phyloP scores from a whole-genome alignment of 2,888 invertebrate species.

The Drosophila prolongata region DNA sequence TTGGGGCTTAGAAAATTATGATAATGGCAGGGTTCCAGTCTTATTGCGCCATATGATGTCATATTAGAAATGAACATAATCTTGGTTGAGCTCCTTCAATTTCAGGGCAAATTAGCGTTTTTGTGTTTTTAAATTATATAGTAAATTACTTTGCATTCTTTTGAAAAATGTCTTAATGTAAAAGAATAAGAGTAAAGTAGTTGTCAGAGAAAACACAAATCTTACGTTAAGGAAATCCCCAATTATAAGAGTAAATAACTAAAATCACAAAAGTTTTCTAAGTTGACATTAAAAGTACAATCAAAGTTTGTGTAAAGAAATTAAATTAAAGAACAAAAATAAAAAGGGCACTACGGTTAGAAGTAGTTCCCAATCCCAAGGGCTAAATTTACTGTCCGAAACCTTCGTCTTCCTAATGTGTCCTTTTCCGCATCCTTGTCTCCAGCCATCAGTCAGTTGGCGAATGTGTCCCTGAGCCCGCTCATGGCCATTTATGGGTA shows the following conservation, averaged over 20 bases:
- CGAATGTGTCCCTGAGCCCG: conserved; percentile 6
- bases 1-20: conserved; percentile 55
- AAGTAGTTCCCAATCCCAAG: not conserved
- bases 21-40: conserved; percentile 46
- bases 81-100: not conserved
- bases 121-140: not conserved
- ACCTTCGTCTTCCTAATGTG: not conserved
- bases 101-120: not conserved
- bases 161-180: not conserved
- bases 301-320: not conserved
- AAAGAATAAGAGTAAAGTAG: too few species aligned
- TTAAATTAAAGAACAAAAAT: not conserved
- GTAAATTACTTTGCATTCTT: not conserved
- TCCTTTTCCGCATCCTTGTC: conserved; percentile 11
- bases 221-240: too few species aligned
- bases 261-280: too few species aligned
- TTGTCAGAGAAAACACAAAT: too few species aligned
- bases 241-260: too few species aligned
- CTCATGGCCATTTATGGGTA: conserved; percentile 47
- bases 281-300: not conserved
- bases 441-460: conserved; percentile 4
- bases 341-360: too few species aligned
- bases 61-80: conserved; percentile 1
- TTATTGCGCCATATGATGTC: conserved; percentile 48
- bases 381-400: not conserved